Percentiles rank a stretch among this genome's conserved stretches.
Conservation (phyloP, 1,140 invertebrate species). For the Drosophila sproati region DNA sequence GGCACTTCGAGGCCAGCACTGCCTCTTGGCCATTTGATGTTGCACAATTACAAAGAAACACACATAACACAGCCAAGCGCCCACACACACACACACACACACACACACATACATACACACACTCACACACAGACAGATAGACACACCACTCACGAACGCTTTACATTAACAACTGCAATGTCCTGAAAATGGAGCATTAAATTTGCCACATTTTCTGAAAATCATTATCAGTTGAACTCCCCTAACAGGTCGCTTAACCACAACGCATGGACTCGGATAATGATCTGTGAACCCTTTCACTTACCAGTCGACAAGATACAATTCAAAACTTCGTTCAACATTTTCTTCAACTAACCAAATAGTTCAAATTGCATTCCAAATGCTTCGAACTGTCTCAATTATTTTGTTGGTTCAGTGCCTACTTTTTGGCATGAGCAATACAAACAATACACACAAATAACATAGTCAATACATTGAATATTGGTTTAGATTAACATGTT, state of each 20-base stretch:
- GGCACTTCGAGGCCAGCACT: conserved; percentile 55
- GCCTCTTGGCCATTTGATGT: conserved; percentile 16
- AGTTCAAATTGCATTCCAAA: no score
- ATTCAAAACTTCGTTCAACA: no score
- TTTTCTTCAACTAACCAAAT: no score
- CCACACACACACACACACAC: conserved; percentile 11
- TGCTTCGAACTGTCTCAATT: no score
- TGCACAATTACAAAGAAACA: conserved; percentile 15
- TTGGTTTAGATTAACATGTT: no score
- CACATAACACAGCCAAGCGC: background rate
- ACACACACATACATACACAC: conserved; percentile 11
- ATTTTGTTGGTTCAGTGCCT: no score
- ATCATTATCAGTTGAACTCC: background rate
- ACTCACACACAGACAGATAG: conserved; percentile 9
- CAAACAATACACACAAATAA: no score
- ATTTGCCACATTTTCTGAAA: conserved; percentile 33
- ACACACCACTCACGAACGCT: conserved; percentile 25
- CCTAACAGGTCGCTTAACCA: background rate
- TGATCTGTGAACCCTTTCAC: no score
- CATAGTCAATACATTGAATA: no score
- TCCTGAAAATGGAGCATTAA: conserved; percentile 39
- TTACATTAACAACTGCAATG: conserved; percentile 73
- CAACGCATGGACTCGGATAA: background rate
- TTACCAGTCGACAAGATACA: no score
- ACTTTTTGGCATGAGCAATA: no score